Base-by-base conservation (phyloP, 2,797 vertebrate species). In the Caiman crocodilus region DNA sequence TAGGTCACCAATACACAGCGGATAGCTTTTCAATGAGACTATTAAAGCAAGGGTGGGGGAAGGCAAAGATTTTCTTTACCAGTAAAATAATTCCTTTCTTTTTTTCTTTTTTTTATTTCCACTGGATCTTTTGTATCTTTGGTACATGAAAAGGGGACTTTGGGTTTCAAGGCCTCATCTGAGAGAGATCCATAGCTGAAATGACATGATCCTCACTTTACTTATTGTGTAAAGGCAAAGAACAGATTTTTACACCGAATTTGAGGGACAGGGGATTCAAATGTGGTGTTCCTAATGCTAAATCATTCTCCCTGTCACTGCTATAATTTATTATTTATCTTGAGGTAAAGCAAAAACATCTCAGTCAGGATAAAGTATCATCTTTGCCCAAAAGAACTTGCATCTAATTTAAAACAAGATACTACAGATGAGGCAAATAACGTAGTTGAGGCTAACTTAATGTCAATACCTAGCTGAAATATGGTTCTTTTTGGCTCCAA, bases 281-380 rank as follows among this genome's bases (percentile, higher is more conserved):
- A 78, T 32, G 28, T 78, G 69, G 23, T 76, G 69, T 42, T 42
- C 35, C 42, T 32, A 50, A 21, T 50, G 25, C 10, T 7, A 81
- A 83, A 26, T 25, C 3, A 94, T 64, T 79, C 55, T 56, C 87
- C 76, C 42, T 59, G 42, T 57, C 79, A 42, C 56, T 88, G 82
- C 18, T 35, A 25, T 60, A 14, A 88, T 83, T 26, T 88, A 76
- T 58, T 81, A 76, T 61, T 59, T 60, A 56, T 25, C 75, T 59
- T 90, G 30, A 32, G 50, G 91, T 14, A 71, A 89, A 85, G 67
- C 85, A 87, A 84, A 87, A 87, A 69, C 69, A 76, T 21, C 88
- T 7, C 74, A 93, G 35, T 21, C 10, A 75, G 1, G 79, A 88
- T 83, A 59, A 88, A 91, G 94, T 69, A 65, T 5, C 59, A 26